A percentile compares a stretch with the other conserved stretches of the same genome.
Evolutionary conservation across 2,888 invertebrate species (phyloP).

Genomic region (Leptothorax acervorum): DNA sequence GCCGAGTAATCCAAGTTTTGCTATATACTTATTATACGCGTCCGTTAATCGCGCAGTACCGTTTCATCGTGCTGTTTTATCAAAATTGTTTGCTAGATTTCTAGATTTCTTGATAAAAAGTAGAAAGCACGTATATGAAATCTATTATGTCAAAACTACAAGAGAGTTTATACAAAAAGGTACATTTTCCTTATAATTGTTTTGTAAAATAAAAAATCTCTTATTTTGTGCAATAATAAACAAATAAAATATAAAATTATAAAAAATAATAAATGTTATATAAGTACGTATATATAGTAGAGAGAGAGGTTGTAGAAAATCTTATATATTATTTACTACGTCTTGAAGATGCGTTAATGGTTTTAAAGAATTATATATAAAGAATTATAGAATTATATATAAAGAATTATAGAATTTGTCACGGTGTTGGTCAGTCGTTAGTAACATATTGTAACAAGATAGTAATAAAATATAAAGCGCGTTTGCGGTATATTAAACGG

Average conservation of each 20-base stretch:
- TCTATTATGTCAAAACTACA: neutral
- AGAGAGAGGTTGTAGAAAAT: neutral
- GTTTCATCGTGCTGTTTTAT: neutral
- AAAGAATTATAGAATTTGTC: conserved; percentile 46
- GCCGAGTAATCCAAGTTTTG: conserved; percentile 35
- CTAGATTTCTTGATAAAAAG: neutral
- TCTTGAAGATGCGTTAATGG: neutral
- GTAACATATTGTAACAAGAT: conserved; percentile 19
- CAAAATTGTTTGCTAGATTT: neutral
- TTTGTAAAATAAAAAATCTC: neutral
- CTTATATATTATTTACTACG: neutral
- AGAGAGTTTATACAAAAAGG: neutral
- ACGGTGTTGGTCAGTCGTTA: conserved; percentile 54
- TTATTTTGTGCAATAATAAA: neutral
- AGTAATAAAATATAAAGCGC: conserved; percentile 59
- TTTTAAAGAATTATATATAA: neutral
- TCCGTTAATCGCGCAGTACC: neutral
- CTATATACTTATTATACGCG: neutral
- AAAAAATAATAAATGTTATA: neutral
- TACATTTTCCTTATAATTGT: neutral
- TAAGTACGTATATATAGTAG: neutral
- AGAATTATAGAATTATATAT: no score
- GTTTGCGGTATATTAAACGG: conserved; percentile 52
- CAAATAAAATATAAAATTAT: neutral
- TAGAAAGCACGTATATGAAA: neutral